Evolutionary conservation across 2,113 vertebrate species (phyloP).

Genomic region (Eulacestoma nigropectus): DNA sequence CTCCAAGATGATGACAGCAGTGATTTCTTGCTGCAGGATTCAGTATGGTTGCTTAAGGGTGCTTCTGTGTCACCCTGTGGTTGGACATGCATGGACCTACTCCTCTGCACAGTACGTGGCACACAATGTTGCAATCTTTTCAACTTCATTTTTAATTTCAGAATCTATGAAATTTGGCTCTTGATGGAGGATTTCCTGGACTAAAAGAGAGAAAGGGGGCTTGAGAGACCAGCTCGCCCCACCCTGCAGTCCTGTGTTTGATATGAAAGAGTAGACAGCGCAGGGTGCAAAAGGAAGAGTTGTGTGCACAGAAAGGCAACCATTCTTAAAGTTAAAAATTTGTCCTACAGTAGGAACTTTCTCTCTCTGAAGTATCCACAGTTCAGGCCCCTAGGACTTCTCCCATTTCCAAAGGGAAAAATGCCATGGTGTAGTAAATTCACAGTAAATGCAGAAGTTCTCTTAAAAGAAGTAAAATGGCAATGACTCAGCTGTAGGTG

Average conservation of each 20-base stretch:
- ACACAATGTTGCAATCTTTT: not conserved
- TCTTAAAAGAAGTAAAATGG: not conserved
- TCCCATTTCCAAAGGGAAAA: not conserved
- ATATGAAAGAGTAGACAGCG: accelerated
- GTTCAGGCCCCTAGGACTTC: not conserved
- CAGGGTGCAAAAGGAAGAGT: not conserved
- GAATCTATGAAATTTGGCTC: not conserved
- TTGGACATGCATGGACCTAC: too few species aligned
- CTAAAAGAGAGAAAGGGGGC: not conserved
- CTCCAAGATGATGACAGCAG: not conserved
- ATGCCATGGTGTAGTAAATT: not conserved
- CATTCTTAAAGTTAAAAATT: not conserved
- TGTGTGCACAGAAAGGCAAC: not conserved
- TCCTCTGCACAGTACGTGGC: not conserved
- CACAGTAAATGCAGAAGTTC: not conserved
- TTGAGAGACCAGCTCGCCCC: not conserved
- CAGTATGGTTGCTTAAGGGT: not conserved
- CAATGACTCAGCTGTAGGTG: not conserved
- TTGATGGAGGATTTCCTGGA: not conserved
- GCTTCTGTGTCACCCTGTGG: not conserved
- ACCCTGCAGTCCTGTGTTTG: not conserved
- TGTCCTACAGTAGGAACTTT: not conserved
- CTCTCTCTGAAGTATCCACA: not conserved
- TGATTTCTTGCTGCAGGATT: not conserved
- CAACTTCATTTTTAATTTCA: not conserved